Conservation (phyloP, 1,140 invertebrate species). For the Episyrphus balteatus region DNA sequence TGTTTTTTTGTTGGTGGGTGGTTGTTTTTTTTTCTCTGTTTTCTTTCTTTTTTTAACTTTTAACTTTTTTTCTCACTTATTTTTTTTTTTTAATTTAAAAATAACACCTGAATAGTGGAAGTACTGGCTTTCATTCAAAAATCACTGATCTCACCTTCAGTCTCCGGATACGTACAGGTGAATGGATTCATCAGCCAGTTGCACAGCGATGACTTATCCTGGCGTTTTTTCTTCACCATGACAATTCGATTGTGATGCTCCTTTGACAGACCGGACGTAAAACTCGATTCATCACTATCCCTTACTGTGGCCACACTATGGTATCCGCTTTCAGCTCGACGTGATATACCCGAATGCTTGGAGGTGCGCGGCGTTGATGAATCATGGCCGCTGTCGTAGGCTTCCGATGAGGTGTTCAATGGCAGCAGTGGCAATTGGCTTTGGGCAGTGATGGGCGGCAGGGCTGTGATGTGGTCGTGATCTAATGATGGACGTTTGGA, state of each 20-base stretch:
- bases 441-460: conserved; percentile 43
- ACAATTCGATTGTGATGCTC: conserved; percentile 51
- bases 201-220: conserved; percentile 27
- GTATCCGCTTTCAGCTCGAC: conserved; percentile 74
- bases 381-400: conserved; percentile 71
- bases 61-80: too few species aligned
- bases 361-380: conserved; percentile 64
- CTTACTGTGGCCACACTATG: conserved; percentile 65
- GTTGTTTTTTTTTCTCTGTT: too few species aligned
- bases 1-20: too few species aligned
- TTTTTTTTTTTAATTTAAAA: too few species aligned
- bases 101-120: too few species aligned
- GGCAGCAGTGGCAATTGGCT: conserved; percentile 29
- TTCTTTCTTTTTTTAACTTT: too few species aligned
- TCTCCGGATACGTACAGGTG: conserved; percentile 58
- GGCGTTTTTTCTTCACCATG: conserved; percentile 38
- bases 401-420: conserved; percentile 38
- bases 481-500: conserved; percentile 51
- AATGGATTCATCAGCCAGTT: conserved; percentile 47
- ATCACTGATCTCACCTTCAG: conserved; percentile 51
- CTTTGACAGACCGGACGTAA: conserved; percentile 61
- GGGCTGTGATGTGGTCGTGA: conserved; percentile 49
- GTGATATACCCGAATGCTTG: conserved; percentile 61
- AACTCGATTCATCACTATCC: conserved; percentile 74
- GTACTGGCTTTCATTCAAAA: conserved; percentile 35